phyloP scores from a whole-genome alignment of 2,888 invertebrate species.

The Sepioteuthis lessoniana region DNA sequence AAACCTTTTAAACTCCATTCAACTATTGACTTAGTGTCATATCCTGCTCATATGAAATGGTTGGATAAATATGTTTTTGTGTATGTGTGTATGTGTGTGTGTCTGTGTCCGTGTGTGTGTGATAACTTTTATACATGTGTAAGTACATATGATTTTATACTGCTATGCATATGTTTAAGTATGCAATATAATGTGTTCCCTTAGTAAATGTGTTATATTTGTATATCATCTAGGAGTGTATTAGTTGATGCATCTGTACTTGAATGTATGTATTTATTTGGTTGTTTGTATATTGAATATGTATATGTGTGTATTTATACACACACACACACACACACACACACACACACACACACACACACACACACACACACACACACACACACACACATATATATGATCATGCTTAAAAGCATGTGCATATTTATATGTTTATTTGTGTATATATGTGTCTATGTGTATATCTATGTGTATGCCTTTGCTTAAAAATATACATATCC shows the following conservation, averaged over 20 bases:
- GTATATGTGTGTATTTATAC: neutral
- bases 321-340: neutral
- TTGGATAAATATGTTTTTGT: slow-evolving; percentile 37
- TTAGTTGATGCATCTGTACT: neutral
- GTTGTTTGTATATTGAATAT: neutral
- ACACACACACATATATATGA: neutral
- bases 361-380: neutral
- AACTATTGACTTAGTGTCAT: too few species aligned
- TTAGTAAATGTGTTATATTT: neutral
- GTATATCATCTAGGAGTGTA: neutral
- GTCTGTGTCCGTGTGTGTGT: neutral
- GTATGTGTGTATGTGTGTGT: slow-evolving; percentile 45
- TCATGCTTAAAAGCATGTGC: neutral
- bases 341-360: neutral
- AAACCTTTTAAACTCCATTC: too few species aligned
- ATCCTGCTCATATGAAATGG: too few species aligned
- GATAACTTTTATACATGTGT: neutral
- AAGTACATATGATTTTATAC: neutral
- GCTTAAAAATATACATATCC: neutral
- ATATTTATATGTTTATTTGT: neutral
- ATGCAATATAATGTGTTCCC: neutral
- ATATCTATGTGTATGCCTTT: neutral
- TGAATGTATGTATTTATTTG: neutral
- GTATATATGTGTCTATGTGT: neutral
- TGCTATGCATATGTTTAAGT: neutral